Evolutionary conservation across 2,113 vertebrate genomes (phyloP), one percentile per base, ranked within the genome.

Genomic region (Mustela nigripes): DNA sequence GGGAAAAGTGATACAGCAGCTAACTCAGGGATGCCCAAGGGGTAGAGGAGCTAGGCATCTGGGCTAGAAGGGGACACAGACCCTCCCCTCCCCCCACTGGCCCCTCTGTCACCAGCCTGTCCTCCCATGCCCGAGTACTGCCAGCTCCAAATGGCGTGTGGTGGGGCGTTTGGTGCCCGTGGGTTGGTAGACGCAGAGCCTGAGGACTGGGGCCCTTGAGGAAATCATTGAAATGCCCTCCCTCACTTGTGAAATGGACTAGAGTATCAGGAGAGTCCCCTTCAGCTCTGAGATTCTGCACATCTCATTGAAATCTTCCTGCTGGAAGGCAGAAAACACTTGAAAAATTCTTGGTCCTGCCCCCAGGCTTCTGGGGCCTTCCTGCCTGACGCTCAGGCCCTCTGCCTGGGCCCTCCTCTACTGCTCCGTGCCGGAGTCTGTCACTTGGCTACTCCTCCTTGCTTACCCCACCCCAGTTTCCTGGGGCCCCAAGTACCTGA

Each of bases 201-300:
- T 22, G 4, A 50, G 65, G 42, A 9, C 10, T n/a, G 76, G 16
- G 48, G 63, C 50, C 67, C 80, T 26, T 21, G 79, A 93, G 67
- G 56, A 45, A 33, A 56, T 53, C 16, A 63, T 1, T 58, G 65
- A 87, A 71, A 88, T 73, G 86, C 39, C 86, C 91, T 58, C 78
- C 16, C n/a, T 89, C 63, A 36, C 82, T 85, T 56, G 31, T 24
- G n/a, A 78, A 67, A 26, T 60, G 74, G 58, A 14, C 7, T 24
- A 69, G 48, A 28, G 26, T 62, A 33, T 67, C 74, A 28, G 19
- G 1, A 36, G 56, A 56, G 62, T 31, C 67, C 60, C n/a, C 79
- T 60, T 76, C 86, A 80, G 67, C 93, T 45, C 63, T 28, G 79
- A 94, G 65, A 42, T 92, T 50, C 58, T 42, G 89, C 76, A 71